Base-by-base conservation (phyloP, 1,140 invertebrate genomes). In the Calephelis virginiensis region DNA sequence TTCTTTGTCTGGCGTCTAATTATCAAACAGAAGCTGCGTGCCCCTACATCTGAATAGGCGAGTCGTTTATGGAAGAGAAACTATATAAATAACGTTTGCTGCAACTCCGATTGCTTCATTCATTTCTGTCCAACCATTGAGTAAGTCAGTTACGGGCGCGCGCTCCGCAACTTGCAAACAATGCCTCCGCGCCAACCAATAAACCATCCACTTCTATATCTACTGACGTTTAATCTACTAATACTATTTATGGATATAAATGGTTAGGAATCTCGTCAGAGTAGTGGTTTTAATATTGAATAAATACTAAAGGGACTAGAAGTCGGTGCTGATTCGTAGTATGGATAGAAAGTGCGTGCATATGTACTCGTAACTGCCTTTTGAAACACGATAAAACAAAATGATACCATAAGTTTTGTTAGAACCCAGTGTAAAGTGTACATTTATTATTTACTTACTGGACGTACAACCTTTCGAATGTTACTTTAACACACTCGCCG, bases 41-140 rank as follows among this genome's bases (percentile, higher is more conserved):
- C 73, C 62, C 74, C 74, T 82, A 86, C 69, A 70, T 68, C 67
- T 80, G 68, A 76, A 73, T 76, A 77, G 71, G 68, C 71, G 69
- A 69, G 72, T 80, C 78, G 70, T 85, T 86, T 90, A 85, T 85
- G 85, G 85, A 78, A 84, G 78, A 79, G 80, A 86, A 82, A 79
- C 74, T 74, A 68, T 79, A 82, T 88, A 86, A 84, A 85, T 87
- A 81, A 86, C 79, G 67, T 86, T 82, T 80, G 85, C 71, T 75
- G 80, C 81, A 73, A 64, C 68, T 62, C 69, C 82, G 85, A 89
- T 90, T 85, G 78, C 84, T 90, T 83, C 88, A 90, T 90, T 89
- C 83, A 89, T 89, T 85, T 81, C 84, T 82, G 85, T 80, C 75
- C 69, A 74, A 73, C 69, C 82, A 86, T 86, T 86, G 83, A 83